Base-by-base conservation (phyloP, 2,797 vertebrate genomes). In the Gymnodraco acuticeps region DNA sequence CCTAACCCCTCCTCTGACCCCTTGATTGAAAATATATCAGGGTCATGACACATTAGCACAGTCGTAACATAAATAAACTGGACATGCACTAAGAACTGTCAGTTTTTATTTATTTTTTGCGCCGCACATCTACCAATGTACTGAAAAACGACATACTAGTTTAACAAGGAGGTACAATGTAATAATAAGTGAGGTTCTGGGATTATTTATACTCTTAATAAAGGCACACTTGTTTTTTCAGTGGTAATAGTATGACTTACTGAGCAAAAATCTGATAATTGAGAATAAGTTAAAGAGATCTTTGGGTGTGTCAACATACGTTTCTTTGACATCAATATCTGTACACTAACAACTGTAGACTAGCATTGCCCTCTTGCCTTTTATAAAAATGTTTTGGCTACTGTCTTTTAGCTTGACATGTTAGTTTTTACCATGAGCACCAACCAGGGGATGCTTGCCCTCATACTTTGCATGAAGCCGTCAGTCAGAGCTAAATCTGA, bases 11-110 rank as follows among this genome's bases (percentile, higher is more conserved):
- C 60, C 31, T 8, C 16, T 31, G 31, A 48, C 43, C 15, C 16
- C 19, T 27, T 27, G 6, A 38, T 4, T 19, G 23, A 70, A 77
- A 52, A 56, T 19, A 66, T 42, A 14, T 63, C 20, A 58, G 16
- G 31, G 41, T 72, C 20, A 63, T 53, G 52, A 17, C 27, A 20
- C 43, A 17, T 12, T 50, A 38, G 14, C 9, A 23, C 16, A 63
- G 12, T 48, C n/a, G 14, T 41, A n/a, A 43, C 20, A 50, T 33
- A 67, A 42, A 17, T 53, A 15, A 15, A 74, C 48, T 67, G 46
- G 46, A 74, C 31, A 19, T 52, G 19, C 23, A 52, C 9, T 31
- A 5, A 13, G 13, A 62, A n/a, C 4, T 52, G 9, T 16, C 9
- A 31, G 33, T 38, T 38, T 9, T 38, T 9, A 1, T 38, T 9